phyloP scores from a whole-genome alignment of 2,888 invertebrate genomes.

The Schrankia costaestrigalis region DNA sequence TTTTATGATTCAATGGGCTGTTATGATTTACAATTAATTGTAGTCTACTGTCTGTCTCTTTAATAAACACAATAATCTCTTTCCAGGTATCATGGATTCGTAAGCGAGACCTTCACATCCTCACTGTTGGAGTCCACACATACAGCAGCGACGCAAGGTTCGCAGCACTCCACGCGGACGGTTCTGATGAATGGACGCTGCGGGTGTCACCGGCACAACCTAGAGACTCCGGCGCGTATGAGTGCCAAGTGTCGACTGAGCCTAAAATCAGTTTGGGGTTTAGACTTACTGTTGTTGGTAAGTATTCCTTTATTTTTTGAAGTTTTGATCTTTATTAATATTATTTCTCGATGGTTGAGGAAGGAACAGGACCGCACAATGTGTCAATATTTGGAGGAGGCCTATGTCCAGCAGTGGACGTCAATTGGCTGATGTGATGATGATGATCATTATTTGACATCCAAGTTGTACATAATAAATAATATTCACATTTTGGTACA shows the following conservation, averaged over 20 bases:
- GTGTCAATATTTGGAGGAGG: no score
- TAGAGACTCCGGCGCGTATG: conserved; percentile 92
- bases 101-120: conserved; percentile 88
- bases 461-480: no score
- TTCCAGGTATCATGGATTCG: conserved; percentile 91
- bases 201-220: conserved; percentile 81
- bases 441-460: no score
- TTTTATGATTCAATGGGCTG: no score
- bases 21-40: no score
- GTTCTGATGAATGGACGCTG: conserved; percentile 84
- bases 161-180: conserved; percentile 82
- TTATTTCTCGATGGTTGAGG: no score
- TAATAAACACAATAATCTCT: conserved; percentile 5
- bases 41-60: not conserved
- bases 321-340: no score
- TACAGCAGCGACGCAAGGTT: conserved; percentile 85
- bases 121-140: conserved; percentile 82
- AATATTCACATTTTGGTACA: no score
- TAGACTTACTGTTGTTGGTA: conserved; percentile 88
- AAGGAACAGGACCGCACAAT: no score
- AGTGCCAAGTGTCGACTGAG: conserved; percentile 95
- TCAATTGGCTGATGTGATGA: no score
- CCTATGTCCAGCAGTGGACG: no score
- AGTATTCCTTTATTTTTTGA: no score
- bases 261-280: conserved; percentile 91